Conservation (phyloP, 2,888 invertebrate species). For the Drymonia ruficornis region DNA sequence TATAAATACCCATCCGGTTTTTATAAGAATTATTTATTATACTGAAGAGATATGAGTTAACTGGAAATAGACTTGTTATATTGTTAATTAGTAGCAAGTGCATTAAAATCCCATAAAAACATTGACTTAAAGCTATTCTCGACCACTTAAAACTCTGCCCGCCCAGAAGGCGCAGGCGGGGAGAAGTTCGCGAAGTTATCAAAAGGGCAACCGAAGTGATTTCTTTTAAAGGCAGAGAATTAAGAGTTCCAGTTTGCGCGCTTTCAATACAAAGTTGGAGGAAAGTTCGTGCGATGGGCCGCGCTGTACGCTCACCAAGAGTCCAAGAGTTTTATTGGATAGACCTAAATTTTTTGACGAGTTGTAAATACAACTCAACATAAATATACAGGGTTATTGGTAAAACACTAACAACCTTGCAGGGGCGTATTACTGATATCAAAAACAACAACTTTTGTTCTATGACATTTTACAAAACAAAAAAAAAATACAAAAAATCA, state of each 20-base stretch:
- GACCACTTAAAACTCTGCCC: background rate
- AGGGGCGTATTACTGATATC: no score
- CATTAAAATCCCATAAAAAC: background rate
- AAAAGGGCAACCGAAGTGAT: constrained; percentile 7
- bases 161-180: constrained; percentile 5
- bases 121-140: background rate
- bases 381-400: no score
- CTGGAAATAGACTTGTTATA: no score
- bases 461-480: no score
- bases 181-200: constrained; percentile 13
- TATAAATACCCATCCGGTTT: no score
- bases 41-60: no score
- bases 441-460: no score
- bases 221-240: constrained; percentile 30
- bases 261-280: constrained; percentile 27
- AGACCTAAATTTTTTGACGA: background rate
- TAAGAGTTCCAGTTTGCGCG: constrained; percentile 23
- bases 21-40: no score
- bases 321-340: background rate
- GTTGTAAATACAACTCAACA: no score
- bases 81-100: background rate
- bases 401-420: no score
- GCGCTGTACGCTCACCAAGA: background rate
- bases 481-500: no score
- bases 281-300: constrained; percentile 24